Evolutionary conservation across 2,113 vertebrate species (phyloP), one percentile per base, ranked within the genome.

Genomic region (Brachionichthys hirsutus): DNA sequence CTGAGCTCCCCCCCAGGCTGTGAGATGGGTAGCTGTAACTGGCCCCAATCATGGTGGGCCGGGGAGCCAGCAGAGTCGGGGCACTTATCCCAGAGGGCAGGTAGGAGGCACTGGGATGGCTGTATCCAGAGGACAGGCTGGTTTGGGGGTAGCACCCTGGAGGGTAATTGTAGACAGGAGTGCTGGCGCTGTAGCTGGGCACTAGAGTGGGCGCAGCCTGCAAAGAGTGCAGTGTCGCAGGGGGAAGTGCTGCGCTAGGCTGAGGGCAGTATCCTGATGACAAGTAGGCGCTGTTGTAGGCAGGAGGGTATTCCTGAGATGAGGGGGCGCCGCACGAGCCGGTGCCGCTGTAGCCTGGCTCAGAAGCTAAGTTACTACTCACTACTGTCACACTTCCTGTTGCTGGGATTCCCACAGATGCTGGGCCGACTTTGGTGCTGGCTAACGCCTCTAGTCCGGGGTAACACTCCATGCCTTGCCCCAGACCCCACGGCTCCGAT

Each of bases 261-360:
- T 94, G 94, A 42, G 91, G 69, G 78, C 94, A 96, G 85, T 95
- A 95, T 43, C 93, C 79, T 0, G 94, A 89, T 9, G 94, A 87
- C 82, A 98, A 81, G 60, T 98, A 98, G 62, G 93, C 88, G 53
- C 85, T 88, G 5, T 92, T 92, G 11, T 96, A 98, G 20, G 92
- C 87, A 2, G 94, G 83, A 47, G 93, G 82, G 46, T 95, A 98
- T 82, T 97, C 96, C 71, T 94, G 94, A 87, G 93, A 78, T 0
- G 89, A 55, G 0, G 86, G 74, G 36, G 77, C 78, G 15, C 58
- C 73, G 61, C 77, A 91, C 59, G 20, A 88, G 71, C 45, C 82
- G 18, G 42, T 76, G 0, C 90, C 63, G 45, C 94, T 93, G 20
- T 92, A 91, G 13, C 90, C 85, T 13, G 94, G 66, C 0, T 97